Conservation (phyloP, 2,888 invertebrate species). For the Seira ritae region DNA sequence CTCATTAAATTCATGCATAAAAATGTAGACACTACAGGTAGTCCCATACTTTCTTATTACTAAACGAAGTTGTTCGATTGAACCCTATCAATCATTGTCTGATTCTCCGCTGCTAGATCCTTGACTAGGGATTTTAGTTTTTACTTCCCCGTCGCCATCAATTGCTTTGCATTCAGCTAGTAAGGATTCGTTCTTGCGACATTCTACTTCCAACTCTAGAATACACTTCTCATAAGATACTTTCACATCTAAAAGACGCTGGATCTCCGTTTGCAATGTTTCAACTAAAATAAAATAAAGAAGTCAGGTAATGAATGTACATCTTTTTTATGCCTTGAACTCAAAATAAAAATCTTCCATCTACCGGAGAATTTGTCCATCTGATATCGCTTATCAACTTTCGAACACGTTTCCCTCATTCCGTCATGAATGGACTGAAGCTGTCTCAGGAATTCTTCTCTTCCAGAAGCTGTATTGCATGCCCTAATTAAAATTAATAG, state of each 20-base stretch:
- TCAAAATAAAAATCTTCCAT: too few relatives aligned
- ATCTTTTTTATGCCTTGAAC: too few relatives aligned
- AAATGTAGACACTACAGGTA: too few relatives aligned
- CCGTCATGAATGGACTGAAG: slow-evolving; percentile 68
- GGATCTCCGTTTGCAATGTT: slow-evolving; percentile 68
- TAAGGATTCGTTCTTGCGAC: slow-evolving; percentile 67
- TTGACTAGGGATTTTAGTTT: slow-evolving; percentile 14
- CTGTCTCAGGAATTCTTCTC: slow-evolving; percentile 70
- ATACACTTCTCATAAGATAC: slow-evolving; percentile 71
- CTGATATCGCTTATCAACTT: slow-evolving; percentile 68
- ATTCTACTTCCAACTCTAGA: slow-evolving; percentile 67
- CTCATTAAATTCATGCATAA: too few relatives aligned
- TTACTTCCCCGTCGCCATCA: slow-evolving; percentile 35
- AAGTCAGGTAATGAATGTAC: too few relatives aligned
- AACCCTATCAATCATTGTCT: slow-evolving; percentile 27
- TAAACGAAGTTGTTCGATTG: too few relatives aligned
- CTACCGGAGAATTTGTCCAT: slow-evolving; percentile 67
- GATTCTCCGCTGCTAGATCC: slow-evolving; percentile 29
- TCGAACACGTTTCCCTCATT: slow-evolving; percentile 69
- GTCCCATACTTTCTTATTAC: too few relatives aligned
- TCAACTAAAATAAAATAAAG: slow-evolving; percentile 57
- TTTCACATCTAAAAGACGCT: slow-evolving; percentile 68
- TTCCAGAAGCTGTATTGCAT: slow-evolving; percentile 59
- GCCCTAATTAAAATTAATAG: slow-evolving; percentile 56
- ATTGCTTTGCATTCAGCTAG: slow-evolving; percentile 65